A percentile compares a stretch with the other conserved stretches of the same genome.
Evolutionary conservation across 2,888 invertebrate species (phyloP).

Genomic region (Leptura quadrifasciata): DNA sequence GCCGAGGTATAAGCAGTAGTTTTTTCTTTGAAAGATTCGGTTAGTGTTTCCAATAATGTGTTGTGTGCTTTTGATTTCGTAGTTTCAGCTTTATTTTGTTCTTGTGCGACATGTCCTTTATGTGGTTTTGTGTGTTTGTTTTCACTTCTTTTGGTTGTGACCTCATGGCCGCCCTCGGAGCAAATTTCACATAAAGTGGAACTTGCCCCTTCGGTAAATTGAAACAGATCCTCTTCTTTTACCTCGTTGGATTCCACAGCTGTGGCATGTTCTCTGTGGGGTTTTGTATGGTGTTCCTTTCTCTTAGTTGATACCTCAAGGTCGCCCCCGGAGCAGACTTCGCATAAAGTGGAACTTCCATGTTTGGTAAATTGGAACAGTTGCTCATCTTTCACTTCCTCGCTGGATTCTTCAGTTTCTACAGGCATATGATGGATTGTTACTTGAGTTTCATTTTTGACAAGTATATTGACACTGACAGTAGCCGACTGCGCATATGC

Average conservation of each 20-base stretch:
- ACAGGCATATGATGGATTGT: constrained; percentile 36
- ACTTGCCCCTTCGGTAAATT: background rate
- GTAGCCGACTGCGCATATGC: constrained; percentile 21
- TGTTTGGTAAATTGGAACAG: constrained; percentile 40
- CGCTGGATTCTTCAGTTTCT: constrained; percentile 32
- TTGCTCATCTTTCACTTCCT: constrained; percentile 32
- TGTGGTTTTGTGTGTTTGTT: background rate
- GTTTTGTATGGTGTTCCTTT: background rate
- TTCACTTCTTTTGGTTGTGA: too few species aligned
- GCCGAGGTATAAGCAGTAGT: too few species aligned
- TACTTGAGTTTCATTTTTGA: constrained; percentile 38
- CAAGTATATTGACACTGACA: constrained; percentile 30
- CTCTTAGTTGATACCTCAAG: background rate
- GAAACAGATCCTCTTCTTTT: background rate
- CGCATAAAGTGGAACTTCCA: constrained; percentile 34
- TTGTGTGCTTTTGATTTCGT: background rate
- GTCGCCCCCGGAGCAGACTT: constrained; percentile 4
- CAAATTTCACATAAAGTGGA: background rate
- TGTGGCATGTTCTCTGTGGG: background rate
- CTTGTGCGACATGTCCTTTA: background rate
- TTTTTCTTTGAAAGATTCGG: too few species aligned
- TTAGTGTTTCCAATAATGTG: too few species aligned
- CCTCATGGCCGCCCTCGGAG: background rate
- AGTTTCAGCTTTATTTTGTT: background rate
- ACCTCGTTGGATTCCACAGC: background rate